Conservation (phyloP, 2,888 invertebrate genomes). For the Caenorhabditis becei region DNA sequence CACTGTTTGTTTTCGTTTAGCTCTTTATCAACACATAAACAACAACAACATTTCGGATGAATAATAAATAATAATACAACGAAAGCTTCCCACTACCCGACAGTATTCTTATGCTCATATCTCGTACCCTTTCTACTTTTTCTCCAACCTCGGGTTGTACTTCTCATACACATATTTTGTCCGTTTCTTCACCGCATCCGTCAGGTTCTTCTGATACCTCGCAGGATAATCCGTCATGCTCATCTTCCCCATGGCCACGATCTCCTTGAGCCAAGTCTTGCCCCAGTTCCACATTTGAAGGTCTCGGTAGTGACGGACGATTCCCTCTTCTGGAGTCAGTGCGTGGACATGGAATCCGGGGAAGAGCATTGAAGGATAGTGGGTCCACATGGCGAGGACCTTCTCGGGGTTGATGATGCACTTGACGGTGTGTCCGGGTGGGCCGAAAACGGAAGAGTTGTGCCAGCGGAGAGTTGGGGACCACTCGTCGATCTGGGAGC, state of each 20-base stretch:
- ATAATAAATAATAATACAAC: background rate
- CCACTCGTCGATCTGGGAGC: slow-evolving; percentile 46
- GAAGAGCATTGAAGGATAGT: slow-evolving; percentile 37
- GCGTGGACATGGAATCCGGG: slow-evolving; percentile 35
- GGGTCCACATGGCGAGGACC: slow-evolving; percentile 55
- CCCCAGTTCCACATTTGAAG: slow-evolving; percentile 59
- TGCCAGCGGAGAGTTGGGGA: slow-evolving; percentile 56
- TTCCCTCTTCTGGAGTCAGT: slow-evolving; percentile 48
- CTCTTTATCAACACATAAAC: slow-evolving; percentile 14
- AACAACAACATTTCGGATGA: background rate
- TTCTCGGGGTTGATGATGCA: slow-evolving; percentile 51
- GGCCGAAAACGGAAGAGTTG: slow-evolving; percentile 45
- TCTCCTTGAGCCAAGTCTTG: slow-evolving; percentile 55
- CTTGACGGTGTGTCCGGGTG: slow-evolving; percentile 58
- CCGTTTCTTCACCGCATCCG: slow-evolving; percentile 38
- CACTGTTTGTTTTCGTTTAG: background rate
- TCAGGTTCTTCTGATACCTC: slow-evolving; percentile 41
- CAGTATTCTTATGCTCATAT: slow-evolving; percentile 3
- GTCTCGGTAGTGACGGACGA: slow-evolving; percentile 59
- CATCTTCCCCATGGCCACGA: slow-evolving; percentile 47
- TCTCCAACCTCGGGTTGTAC: slow-evolving; percentile 31
- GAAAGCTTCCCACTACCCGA: slow-evolving; percentile 4
- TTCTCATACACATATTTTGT: slow-evolving; percentile 58
- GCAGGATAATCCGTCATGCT: slow-evolving; percentile 46
- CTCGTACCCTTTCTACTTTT: background rate